phyloP scores from a whole-genome alignment of 2,113 vertebrate species.

The Eudyptes chrysolophus region DNA sequence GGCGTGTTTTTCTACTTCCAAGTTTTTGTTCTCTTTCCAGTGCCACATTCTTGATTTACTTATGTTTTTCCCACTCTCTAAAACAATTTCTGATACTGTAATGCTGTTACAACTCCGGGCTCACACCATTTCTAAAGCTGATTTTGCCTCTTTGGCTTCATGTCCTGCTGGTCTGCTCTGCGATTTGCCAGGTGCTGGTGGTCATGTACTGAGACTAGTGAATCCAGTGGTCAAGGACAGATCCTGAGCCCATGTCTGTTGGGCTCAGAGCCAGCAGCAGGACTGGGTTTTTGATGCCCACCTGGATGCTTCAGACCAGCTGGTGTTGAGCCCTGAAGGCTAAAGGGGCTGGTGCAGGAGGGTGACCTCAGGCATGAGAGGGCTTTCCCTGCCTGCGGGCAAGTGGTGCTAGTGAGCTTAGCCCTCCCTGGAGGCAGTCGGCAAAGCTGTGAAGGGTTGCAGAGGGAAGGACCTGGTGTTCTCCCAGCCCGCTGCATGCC shows the following conservation, averaged over 20 bases:
- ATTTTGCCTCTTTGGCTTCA: neutral
- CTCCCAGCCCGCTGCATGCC: rapidly evolving
- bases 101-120: neutral
- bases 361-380: neutral
- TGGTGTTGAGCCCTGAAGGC: neutral
- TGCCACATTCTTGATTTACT: neutral
- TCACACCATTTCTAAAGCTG: neutral
- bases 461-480: neutral
- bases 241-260: neutral
- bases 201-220: neutral
- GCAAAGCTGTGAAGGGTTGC: neutral
- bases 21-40: neutral
- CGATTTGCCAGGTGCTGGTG: neutral
- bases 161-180: neutral
- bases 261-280: neutral
- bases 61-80: neutral
- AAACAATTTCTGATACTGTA: neutral
- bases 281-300: neutral
- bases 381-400: neutral
- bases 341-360: too few species aligned
- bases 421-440: rapidly evolving
- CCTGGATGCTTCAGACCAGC: too few species aligned
- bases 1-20: neutral
- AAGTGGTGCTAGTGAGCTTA: neutral
- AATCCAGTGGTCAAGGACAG: neutral